Evolutionary conservation across 2,888 invertebrate species (phyloP).

Genomic region (Trissonchulus latispiculum): DNA sequence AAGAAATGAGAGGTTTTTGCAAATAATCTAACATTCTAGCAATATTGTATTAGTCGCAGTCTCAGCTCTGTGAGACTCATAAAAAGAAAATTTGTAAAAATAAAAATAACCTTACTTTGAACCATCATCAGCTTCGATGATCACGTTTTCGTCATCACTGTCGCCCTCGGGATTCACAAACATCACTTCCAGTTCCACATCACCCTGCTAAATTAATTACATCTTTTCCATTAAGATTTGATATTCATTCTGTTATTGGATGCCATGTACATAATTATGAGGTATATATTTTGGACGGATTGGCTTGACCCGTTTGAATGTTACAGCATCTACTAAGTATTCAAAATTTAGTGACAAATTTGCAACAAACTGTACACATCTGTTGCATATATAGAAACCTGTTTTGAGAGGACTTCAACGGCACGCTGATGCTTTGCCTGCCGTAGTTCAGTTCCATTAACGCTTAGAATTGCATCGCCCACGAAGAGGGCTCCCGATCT

Average conservation of each 20-base stretch:
- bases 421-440: constrained; percentile 70
- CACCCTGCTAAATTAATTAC: constrained; percentile 56
- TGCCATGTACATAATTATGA: too few relatives aligned
- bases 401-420: constrained; percentile 64
- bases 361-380: neutral
- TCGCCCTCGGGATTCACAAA: constrained; percentile 62
- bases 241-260: too few relatives aligned
- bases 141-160: constrained; percentile 48
- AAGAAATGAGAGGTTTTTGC: too few relatives aligned
- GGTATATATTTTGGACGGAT: too few relatives aligned
- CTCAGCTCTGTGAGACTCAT: too few relatives aligned
- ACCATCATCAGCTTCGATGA: constrained; percentile 37
- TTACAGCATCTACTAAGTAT: constrained; percentile 2
- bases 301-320: too few relatives aligned
- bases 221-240: too few relatives aligned
- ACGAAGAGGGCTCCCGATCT: constrained; percentile 63
- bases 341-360: neutral
- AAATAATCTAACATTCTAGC: too few relatives aligned
- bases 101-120: constrained; percentile 29
- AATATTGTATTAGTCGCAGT: too few relatives aligned
- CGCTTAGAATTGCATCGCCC: constrained; percentile 71
- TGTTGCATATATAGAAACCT: too few relatives aligned
- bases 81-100: too few relatives aligned
- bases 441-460: constrained; percentile 65
- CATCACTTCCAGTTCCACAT: constrained; percentile 65